Percentiles rank a stretch among this genome's conserved stretches.
Conservation (phyloP, 2,113 vertebrate genomes). For the Phycodurus eques region DNA sequence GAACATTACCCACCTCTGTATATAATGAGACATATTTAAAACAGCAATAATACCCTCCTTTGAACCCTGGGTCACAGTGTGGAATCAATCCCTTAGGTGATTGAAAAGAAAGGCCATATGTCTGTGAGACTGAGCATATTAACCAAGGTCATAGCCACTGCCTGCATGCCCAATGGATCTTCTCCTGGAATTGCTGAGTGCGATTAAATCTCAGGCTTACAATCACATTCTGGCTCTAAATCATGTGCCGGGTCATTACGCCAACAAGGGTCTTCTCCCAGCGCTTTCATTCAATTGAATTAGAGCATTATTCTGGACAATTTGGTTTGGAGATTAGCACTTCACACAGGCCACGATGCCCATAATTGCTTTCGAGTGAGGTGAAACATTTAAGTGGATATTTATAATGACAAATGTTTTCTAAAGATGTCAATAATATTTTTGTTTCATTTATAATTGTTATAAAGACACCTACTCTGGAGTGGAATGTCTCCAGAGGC, state of each 20-base stretch:
- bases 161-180: constrained; percentile 48
- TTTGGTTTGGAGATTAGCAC: constrained; percentile 63
- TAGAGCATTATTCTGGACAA: constrained; percentile 65
- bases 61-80: constrained; percentile 56
- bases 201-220: constrained; percentile 62
- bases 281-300: constrained; percentile 65
- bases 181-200: constrained; percentile 52
- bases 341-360: constrained; percentile 35
- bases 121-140: constrained; percentile 44
- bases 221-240: constrained; percentile 64
- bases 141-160: constrained; percentile 62
- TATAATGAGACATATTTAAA: constrained; percentile 74
- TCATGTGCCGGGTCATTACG: constrained; percentile 62
- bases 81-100: constrained; percentile 65
- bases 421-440: constrained; percentile 2
- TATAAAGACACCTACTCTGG: neutral
- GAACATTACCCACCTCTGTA: constrained; percentile 60
- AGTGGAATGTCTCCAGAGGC: neutral
- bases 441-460: constrained; percentile 1
- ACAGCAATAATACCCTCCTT: constrained; percentile 67
- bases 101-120: constrained; percentile 65
- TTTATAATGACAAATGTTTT: constrained; percentile 1
- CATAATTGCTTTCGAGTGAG: constrained; percentile 48
- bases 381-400: constrained; percentile 8
- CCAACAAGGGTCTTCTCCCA: constrained; percentile 38